A percentile compares a stretch with the other conserved stretches of the same genome.
Evolutionary conservation across 2,888 invertebrate genomes (phyloP).

Genomic region (Micoletzkya japonica): DNA sequence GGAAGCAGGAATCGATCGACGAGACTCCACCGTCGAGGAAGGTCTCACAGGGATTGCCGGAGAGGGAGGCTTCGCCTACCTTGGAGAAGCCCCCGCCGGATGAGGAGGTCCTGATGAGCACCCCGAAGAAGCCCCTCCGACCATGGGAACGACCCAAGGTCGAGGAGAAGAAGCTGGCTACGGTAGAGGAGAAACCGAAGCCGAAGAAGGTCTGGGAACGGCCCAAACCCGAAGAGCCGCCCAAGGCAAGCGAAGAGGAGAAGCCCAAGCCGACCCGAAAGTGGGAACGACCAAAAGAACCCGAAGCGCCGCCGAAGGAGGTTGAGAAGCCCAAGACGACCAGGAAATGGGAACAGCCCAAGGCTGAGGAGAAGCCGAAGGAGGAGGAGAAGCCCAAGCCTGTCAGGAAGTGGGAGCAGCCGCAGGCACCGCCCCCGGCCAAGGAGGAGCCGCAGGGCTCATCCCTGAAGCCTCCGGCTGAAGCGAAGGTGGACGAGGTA

Average conservation of each 20-base stretch:
- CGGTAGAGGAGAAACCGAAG: neutral
- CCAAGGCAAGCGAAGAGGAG: neutral
- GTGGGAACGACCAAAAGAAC: neutral
- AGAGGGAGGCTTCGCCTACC: no score
- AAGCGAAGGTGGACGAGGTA: no score
- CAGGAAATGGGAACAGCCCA: neutral
- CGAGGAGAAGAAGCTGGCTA: neutral
- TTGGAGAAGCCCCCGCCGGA: no score
- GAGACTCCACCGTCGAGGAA: no score
- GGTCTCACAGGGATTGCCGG: no score
- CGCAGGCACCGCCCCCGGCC: no score
- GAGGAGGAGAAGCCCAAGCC: conserved; percentile 4
- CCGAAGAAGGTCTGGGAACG: neutral
- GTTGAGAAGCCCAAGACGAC: conserved; percentile 1
- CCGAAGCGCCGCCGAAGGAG: neutral
- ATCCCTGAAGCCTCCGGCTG: no score
- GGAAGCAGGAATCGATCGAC: no score
- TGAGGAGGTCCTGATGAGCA: no score
- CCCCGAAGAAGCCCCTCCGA: neutral
- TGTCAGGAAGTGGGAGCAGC: no score
- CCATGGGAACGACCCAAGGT: neutral
- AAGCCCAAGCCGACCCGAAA: neutral
- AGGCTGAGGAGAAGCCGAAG: neutral
- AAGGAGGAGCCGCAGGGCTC: no score
- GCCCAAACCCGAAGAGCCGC: neutral